Percentiles rank a stretch among this genome's conserved stretches.
These are phyloP conservation scores for Atlantisia rogersi DNA, from an alignment of 2,113 vertebrate genomes.

Conservation along the genomic window DNA sequence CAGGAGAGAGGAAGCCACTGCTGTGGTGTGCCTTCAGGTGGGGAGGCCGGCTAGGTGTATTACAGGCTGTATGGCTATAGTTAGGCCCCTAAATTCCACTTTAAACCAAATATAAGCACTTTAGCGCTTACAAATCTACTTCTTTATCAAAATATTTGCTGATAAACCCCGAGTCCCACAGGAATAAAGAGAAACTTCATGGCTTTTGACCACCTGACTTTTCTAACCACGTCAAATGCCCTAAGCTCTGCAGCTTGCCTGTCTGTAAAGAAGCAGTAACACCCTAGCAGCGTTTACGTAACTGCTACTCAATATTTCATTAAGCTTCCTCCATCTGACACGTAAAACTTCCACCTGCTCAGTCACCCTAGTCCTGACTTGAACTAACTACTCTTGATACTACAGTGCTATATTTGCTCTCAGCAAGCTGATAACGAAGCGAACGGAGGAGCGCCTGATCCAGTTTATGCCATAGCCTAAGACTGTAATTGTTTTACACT, in stretches of 20 bases:
- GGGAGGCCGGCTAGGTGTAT: neutral
- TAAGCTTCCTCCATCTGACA: slow-evolving; percentile 54
- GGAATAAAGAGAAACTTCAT: neutral
- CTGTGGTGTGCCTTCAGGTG: neutral
- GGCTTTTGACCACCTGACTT: neutral
- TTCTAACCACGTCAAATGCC: neutral
- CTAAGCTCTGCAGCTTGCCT: neutral
- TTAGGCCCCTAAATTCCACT: neutral
- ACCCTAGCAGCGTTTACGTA: slow-evolving; percentile 36
- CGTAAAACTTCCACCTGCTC: slow-evolving; percentile 61
- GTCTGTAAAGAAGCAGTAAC: slow-evolving; percentile 7
- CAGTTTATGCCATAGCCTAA: neutral
- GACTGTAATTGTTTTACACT: neutral
- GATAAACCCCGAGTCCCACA: neutral
- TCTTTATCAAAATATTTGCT: neutral
- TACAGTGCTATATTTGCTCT: slow-evolving; percentile 49
- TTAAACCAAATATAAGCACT: neutral
- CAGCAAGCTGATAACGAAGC: neutral
- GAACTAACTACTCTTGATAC: slow-evolving; percentile 50
- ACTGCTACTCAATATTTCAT: slow-evolving; percentile 42
- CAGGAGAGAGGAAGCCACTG: fast-evolving
- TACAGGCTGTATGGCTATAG: neutral
- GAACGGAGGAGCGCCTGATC: neutral
- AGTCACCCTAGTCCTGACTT: slow-evolving; percentile 55
- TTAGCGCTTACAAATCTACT: neutral